phyloP scores from a whole-genome alignment of 2,888 invertebrate genomes.

The Phorcus lineatus region DNA sequence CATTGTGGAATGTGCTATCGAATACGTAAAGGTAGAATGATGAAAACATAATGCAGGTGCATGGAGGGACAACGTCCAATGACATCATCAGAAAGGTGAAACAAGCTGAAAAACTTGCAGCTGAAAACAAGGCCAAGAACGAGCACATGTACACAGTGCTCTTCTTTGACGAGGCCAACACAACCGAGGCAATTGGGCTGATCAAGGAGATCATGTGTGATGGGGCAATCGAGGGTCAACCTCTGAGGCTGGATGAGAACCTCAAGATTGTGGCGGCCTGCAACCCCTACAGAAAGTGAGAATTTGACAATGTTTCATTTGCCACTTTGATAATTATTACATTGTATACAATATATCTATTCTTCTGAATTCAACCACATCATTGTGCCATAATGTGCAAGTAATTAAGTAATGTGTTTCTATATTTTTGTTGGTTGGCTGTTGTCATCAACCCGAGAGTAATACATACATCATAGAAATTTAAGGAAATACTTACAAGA shows the following conservation, averaged over 20 bases:
- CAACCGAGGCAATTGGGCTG: conserved; percentile 70
- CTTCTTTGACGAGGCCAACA: conserved; percentile 74
- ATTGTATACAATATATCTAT: too few species aligned
- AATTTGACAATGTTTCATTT: not conserved
- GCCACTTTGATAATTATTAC: too few species aligned
- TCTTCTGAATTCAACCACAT: too few species aligned
- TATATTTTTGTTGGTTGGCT: too few species aligned
- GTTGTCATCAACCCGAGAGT: too few species aligned
- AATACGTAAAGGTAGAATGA: too few species aligned
- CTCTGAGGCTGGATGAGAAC: conserved; percentile 49
- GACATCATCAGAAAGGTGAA: conserved; percentile 65
- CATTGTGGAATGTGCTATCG: too few species aligned
- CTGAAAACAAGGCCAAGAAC: conserved; percentile 44
- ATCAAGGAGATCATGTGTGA: conserved; percentile 74
- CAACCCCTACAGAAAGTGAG: conserved; percentile 72
- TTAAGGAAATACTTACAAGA: too few species aligned
- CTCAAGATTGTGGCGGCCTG: conserved; percentile 72
- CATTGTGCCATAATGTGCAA: too few species aligned
- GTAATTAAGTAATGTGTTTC: too few species aligned
- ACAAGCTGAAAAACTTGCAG: conserved; percentile 56
- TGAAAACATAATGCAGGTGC: conserved; percentile 48
- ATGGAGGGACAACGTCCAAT: conserved; percentile 68
- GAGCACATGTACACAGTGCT: conserved; percentile 63
- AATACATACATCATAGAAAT: too few species aligned
- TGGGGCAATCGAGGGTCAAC: conserved; percentile 61